Conservation (phyloP, 2,113 vertebrate genomes). For the Campylomormyrus numenius region DNA sequence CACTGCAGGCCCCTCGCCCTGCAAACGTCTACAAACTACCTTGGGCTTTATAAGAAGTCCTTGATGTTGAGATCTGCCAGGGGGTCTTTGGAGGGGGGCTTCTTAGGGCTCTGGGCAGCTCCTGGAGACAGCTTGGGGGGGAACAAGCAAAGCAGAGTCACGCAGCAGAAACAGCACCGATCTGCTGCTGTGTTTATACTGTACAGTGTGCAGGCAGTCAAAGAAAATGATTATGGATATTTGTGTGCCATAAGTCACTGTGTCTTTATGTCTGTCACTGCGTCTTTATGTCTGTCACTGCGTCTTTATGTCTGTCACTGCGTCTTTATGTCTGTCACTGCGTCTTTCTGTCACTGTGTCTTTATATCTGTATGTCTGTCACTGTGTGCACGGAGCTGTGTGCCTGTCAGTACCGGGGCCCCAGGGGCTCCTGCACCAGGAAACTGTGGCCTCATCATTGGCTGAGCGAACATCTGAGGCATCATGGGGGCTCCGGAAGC, state of each 20-base stretch:
- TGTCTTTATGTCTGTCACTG: background rate
- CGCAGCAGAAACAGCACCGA: slow-evolving; percentile 31
- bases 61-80: slow-evolving; percentile 99
- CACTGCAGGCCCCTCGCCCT: background rate
- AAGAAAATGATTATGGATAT: background rate
- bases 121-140: slow-evolving; percentile 81
- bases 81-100: slow-evolving; percentile 93
- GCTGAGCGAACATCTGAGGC: slow-evolving; percentile 89
- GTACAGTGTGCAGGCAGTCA: background rate
- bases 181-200: background rate
- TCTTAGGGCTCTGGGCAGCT: slow-evolving; percentile 88
- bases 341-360: background rate
- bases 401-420: slow-evolving; percentile 65
- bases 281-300: background rate
- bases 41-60: slow-evolving; percentile 90
- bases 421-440: slow-evolving; percentile 70
- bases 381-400: background rate
- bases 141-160: slow-evolving; percentile 47
- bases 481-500: slow-evolving; percentile 80
- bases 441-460: slow-evolving; percentile 89
- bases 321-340: background rate
- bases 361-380: background rate
- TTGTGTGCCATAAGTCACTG: background rate
- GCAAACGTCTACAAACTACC: background rate
- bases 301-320: background rate